Percentiles rank a stretch among this genome's conserved stretches.
phyloP scores from a whole-genome alignment of 2,113 vertebrate species.

The Oreotragus oreotragus region DNA sequence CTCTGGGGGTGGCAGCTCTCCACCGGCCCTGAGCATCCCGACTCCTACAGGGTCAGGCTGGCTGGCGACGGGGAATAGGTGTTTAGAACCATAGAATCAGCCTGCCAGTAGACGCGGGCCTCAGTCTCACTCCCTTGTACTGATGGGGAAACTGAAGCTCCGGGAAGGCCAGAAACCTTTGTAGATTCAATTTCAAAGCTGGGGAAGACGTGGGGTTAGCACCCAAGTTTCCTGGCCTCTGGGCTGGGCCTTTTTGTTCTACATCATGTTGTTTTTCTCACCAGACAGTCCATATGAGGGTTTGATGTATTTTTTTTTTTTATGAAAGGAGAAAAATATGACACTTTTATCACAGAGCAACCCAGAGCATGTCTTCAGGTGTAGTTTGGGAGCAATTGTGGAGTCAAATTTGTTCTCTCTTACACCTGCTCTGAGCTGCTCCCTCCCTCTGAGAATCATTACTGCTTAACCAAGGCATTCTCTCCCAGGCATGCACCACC shows the following conservation, averaged over 20 bases:
- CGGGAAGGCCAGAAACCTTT: not conserved
- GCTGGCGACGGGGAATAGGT: not conserved
- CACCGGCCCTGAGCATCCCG: fast-evolving
- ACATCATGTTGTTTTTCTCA: not conserved
- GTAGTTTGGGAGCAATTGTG: not conserved
- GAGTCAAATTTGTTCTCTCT: not conserved
- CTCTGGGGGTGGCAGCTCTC: fast-evolving
- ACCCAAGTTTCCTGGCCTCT: not conserved
- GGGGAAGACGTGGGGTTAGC: not conserved
- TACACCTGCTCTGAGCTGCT: no score
- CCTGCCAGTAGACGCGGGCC: not conserved
- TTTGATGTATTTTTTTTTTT: not conserved
- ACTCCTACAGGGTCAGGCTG: not conserved
- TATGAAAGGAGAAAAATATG: not conserved
- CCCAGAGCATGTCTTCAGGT: not conserved
- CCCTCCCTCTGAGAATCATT: not conserved
- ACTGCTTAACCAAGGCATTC: not conserved
- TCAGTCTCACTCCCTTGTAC: not conserved
- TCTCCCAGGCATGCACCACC: not conserved
- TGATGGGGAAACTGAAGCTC: not conserved
- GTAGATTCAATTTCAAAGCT: not conserved
- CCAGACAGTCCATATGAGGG: not conserved
- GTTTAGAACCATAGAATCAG: not conserved
- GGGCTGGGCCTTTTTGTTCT: not conserved
- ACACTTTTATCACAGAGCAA: not conserved